Base-by-base conservation (phyloP, 1,140 invertebrate genomes). In the Heliothis virescens region DNA sequence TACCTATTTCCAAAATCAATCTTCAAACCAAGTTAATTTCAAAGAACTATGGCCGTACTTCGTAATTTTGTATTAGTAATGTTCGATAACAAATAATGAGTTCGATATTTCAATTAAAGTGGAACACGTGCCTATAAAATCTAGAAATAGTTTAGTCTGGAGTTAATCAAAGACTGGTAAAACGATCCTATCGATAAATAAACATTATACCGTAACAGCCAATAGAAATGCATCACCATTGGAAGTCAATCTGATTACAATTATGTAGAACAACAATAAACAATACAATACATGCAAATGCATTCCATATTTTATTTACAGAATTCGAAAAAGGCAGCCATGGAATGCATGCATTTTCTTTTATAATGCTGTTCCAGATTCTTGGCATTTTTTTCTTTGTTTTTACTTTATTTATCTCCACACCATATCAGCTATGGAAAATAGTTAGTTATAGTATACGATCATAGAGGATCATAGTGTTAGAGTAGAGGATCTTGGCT, bases 21-120 rank as follows among this genome's bases (percentile, higher is more conserved):
- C 41, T 67, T 48, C n/a, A 16, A 67, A 21, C 2, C 63, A 67
- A 52, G 29, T 71, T 52, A 71, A 71, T 71, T 71, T 71, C 48
- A 10, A 2, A 10, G 67, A 71, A 53, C n/a, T 71, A 71, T 15
- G 18, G 47, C 15, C 26, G 15, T 52, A 50, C 48, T 71, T 71
- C 47, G 65, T 52, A 50, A 72, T 34, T 16, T 26, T 57, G 48
- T 71, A 13, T 55, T 57, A 29, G 50, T 29, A 34, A 34, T n/a
- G 12, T 55, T 55, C 21, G 12, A 12, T 55, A 57, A 41, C 52
- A 41, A 71, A 72, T 72, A 72, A 72, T 55, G 26, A 72, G 53
- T 0, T 18, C 69, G 16, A 41, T 41, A 16, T 55, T 57, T 53
- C 69, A 55, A 34, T 72, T 34, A 71, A 71, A 71, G 0, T 52